These are phyloP conservation scores for Encarsia formosa DNA, from an alignment of 2,888 invertebrate species.

Conservation along the genomic window DNA sequence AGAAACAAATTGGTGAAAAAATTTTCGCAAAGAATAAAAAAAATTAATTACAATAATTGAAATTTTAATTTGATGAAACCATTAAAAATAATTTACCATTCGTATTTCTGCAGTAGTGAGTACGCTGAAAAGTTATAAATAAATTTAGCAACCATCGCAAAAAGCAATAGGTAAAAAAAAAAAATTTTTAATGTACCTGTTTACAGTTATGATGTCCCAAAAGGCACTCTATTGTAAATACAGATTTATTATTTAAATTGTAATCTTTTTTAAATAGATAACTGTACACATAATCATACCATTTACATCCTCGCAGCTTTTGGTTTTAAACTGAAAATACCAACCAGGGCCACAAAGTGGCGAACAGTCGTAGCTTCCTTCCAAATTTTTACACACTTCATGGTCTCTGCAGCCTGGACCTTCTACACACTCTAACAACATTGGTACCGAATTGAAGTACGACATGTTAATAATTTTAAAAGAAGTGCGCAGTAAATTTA, in stretches of 20 bases:
- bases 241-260: too few species aligned
- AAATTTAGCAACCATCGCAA: background rate
- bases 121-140: conserved; percentile 16
- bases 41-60: too few species aligned
- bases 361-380: conserved; percentile 53
- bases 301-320: conserved; percentile 54
- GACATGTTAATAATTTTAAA: too few species aligned
- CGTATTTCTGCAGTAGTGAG: conserved; percentile 38
- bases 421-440: conserved; percentile 56
- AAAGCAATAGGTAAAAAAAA: background rate
- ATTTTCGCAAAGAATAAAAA: too few species aligned
- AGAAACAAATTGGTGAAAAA: too few species aligned
- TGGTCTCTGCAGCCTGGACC: conserved; percentile 44
- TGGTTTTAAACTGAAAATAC: conserved; percentile 38
- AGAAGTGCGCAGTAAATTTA: too few species aligned
- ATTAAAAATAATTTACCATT: too few species aligned
- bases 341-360: conserved; percentile 42
- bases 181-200: conserved; percentile 10
- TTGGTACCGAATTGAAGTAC: too few species aligned
- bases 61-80: too few species aligned
- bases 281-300: too few species aligned
- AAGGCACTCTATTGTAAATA: too few species aligned
- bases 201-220: conserved; percentile 54
- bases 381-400: conserved; percentile 52
- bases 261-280: too few species aligned